Evolutionary conservation across 2,888 invertebrate species (phyloP).

Genomic region (Stenichneumon culpator): DNA sequence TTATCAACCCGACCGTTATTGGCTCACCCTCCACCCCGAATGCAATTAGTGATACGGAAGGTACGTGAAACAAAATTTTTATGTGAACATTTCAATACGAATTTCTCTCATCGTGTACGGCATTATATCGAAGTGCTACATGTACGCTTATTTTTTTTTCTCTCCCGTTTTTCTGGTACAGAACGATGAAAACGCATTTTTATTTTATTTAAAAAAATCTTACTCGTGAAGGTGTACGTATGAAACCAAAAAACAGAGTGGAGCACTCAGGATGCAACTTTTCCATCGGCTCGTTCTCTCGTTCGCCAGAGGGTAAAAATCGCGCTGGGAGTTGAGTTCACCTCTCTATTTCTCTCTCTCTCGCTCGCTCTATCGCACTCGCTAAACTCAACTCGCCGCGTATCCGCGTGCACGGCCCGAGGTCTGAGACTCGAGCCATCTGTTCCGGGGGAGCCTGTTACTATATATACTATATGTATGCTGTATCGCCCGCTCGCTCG

Average conservation of each 20-base stretch:
- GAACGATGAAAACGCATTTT: constrained; percentile 65
- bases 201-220: constrained; percentile 66
- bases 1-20: too few relatives aligned
- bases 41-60: too few relatives aligned
- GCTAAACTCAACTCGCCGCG: constrained; percentile 51
- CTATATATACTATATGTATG: constrained; percentile 43
- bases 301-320: constrained; percentile 83
- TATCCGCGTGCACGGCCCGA: constrained; percentile 78
- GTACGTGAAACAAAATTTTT: not conserved
- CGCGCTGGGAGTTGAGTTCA: constrained; percentile 78
- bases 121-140: constrained; percentile 12
- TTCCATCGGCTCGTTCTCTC: constrained; percentile 80
- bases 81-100: constrained; percentile 42
- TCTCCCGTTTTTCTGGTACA: constrained; percentile 26
- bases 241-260: constrained; percentile 80
- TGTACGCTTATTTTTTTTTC: constrained; percentile 36
- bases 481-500: constrained; percentile 65
- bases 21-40: too few relatives aligned
- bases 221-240: constrained; percentile 72
- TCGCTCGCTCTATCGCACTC: constrained; percentile 42
- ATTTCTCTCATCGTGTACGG: constrained; percentile 18
- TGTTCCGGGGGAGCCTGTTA: constrained; percentile 76
- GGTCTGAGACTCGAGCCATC: constrained; percentile 84
- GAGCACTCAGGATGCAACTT: constrained; percentile 84
- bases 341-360: constrained; percentile 49